A percentile compares a stretch with the other conserved stretches of the same genome.
phyloP scores from a whole-genome alignment of 2,113 vertebrate species.

The Cynopterus brachyotis region DNA sequence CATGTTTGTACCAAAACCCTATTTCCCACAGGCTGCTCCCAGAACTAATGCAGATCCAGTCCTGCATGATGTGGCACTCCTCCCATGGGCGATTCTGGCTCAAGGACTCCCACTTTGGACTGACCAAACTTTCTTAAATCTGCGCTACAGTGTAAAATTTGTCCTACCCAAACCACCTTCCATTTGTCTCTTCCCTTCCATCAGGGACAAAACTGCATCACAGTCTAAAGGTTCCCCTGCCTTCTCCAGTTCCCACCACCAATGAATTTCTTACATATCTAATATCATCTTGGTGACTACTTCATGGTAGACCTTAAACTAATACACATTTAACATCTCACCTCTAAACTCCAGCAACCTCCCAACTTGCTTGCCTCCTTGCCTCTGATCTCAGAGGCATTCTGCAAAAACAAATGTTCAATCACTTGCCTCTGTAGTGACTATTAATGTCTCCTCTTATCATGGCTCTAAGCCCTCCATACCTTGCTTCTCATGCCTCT shows the following conservation, averaged over 20 bases:
- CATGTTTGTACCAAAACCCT: not conserved
- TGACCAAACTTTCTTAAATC: not conserved
- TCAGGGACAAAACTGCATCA: not conserved
- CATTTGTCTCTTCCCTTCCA: not conserved
- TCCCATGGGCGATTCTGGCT: not conserved
- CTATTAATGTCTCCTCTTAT: not conserved
- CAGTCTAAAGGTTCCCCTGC: not conserved
- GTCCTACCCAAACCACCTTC: not conserved
- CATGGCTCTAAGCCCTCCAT: not conserved
- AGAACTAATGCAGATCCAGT: not conserved
- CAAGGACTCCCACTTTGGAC: not conserved
- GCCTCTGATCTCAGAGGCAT: not conserved
- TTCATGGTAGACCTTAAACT: not conserved
- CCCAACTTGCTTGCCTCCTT: not conserved
- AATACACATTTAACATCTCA: not conserved
- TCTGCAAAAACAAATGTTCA: not conserved
- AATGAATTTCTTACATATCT: not conserved
- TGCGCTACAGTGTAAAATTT: not conserved
- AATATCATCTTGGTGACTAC: not conserved
- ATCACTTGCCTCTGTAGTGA: not conserved
- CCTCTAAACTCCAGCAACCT: not conserved
- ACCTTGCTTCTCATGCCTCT: not conserved
- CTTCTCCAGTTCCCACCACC: not conserved
- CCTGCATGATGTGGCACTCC: not conserved
- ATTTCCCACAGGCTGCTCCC: not conserved